These are phyloP conservation scores for Amphimallon solstitiale DNA, from an alignment of 2,888 invertebrate genomes.

Conservation along the genomic window DNA sequence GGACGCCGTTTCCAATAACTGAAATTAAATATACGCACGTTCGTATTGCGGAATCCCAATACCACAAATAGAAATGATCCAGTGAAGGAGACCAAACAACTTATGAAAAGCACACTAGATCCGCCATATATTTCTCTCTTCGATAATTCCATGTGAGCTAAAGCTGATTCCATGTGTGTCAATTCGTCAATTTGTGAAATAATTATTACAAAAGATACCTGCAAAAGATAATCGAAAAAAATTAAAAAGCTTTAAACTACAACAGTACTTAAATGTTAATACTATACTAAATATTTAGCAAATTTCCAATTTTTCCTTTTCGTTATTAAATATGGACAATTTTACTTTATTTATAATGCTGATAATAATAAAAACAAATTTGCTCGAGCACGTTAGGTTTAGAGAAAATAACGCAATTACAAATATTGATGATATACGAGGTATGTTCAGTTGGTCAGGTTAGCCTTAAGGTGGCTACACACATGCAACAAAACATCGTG, in stretches of 20 bases:
- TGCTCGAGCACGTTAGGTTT: too few relatives aligned
- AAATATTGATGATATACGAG: too few relatives aligned
- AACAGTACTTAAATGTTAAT: neutral
- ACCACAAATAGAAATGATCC: conserved; percentile 42
- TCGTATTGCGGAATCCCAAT: conserved; percentile 39
- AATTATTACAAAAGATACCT: conserved; percentile 33
- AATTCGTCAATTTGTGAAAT: conserved; percentile 18
- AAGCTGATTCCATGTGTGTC: conserved; percentile 22
- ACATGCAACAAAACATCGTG: too few relatives aligned
- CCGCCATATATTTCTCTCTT: conserved; percentile 15
- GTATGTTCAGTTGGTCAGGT: too few relatives aligned
- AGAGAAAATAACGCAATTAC: too few relatives aligned
- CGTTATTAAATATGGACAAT: too few relatives aligned
- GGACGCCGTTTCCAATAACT: neutral
- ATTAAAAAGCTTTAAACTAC: neutral
- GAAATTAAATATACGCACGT: conserved; percentile 33
- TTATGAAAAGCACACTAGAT: conserved; percentile 18
- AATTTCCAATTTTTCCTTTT: too few relatives aligned
- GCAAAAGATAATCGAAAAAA: neutral
- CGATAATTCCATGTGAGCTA: conserved; percentile 22
- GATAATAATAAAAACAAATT: too few relatives aligned
- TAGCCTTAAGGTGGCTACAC: too few relatives aligned
- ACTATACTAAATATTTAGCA: too few relatives aligned
- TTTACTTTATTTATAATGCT: too few relatives aligned
- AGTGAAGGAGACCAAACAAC: conserved; percentile 34